A percentile compares a stretch with the other conserved stretches of the same genome.
phyloP scores from a whole-genome alignment of 2,797 vertebrate species.

The Sylvilagus floridanus region DNA sequence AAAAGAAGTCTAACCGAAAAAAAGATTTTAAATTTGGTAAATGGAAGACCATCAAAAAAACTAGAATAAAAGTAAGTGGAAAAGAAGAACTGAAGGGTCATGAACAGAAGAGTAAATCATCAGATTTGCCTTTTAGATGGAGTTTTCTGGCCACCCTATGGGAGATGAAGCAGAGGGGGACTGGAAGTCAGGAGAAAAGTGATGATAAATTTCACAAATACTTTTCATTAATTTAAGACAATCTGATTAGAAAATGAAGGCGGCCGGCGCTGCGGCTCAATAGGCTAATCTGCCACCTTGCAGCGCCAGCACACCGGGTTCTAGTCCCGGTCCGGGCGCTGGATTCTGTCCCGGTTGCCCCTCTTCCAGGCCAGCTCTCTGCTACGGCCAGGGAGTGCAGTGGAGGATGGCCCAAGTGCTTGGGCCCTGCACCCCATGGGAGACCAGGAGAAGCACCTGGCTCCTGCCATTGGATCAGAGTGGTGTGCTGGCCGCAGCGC shows the following conservation, averaged over 20 bases:
- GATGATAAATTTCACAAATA: neutral
- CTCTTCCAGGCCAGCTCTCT: no score
- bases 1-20: slow-evolving; percentile 36
- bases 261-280: no score
- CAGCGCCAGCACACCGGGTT: no score
- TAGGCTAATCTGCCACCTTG: no score
- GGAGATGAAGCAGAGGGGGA: neutral
- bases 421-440: no score
- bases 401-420: no score
- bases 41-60: neutral
- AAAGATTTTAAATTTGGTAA: neutral
- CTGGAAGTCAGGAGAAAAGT: neutral
- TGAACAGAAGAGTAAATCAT: neutral
- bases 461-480: no score
- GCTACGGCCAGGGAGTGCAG: no score
- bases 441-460: no score
- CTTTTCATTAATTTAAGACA: slow-evolving; percentile 21
- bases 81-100: neutral
- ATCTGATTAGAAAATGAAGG: slow-evolving; percentile 21
- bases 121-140: neutral
- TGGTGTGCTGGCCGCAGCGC: no score
- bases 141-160: neutral
- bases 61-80: neutral
- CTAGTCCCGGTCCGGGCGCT: no score
- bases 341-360: no score